Percentiles rank a stretch among this genome's conserved stretches.
Conservation (phyloP, 1,140 invertebrate species). For the Ceratitis capitata region DNA sequence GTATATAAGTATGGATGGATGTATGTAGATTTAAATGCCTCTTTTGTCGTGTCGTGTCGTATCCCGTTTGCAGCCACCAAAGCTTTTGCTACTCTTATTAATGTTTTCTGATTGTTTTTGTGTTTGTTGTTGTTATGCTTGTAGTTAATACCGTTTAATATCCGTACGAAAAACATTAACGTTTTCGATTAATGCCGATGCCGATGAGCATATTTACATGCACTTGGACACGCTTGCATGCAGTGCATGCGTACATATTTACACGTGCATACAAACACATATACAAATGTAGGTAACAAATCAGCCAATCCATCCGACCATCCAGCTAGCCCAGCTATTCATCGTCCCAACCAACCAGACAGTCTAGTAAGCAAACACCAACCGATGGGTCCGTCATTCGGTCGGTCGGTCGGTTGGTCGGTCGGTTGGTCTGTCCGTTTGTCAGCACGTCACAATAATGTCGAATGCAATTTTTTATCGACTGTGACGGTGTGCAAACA, state of each 20-base stretch:
- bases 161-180: slow-evolving; percentile 34
- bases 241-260: background rate
- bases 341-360: background rate
- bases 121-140: background rate
- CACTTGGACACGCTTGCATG: background rate
- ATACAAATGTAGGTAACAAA: background rate
- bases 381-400: no score
- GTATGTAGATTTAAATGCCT: background rate
- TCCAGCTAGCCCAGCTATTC: background rate
- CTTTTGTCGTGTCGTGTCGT: background rate
- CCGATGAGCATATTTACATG: slow-evolving; percentile 1
- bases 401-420: background rate
- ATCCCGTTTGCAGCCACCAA: background rate
- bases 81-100: background rate
- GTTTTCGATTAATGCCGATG: slow-evolving; percentile 28
- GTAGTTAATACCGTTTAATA: slow-evolving; percentile 26
- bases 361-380: background rate
- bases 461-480: slow-evolving; percentile 41
- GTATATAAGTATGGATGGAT: background rate
- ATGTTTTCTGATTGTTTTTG: background rate
- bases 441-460: slow-evolving; percentile 19
- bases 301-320: background rate
- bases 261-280: background rate
- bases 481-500: slow-evolving; percentile 39
- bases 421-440: background rate